These are phyloP conservation scores for Hypocryptadius cinnamomeus DNA, from an alignment of 2,113 vertebrate species.

Conservation along the genomic window DNA sequence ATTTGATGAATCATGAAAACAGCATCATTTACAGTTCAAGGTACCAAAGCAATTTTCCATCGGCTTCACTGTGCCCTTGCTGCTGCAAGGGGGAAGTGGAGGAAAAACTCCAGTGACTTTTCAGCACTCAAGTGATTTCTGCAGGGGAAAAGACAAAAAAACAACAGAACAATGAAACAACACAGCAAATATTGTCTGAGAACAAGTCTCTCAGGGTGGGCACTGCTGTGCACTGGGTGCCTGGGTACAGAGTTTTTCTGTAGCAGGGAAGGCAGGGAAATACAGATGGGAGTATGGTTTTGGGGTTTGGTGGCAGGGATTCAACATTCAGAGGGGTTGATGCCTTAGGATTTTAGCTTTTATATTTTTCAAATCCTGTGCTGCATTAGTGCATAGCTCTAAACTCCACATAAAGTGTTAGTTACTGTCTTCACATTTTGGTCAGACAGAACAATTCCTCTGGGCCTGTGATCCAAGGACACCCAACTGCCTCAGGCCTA, in stretches of 20 bases:
- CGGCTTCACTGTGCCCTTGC: constrained; percentile 5
- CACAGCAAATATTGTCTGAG: neutral
- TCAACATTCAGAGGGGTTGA: neutral
- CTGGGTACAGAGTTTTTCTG: neutral
- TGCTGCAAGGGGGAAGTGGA: neutral
- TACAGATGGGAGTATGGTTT: neutral
- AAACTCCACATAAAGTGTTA: neutral
- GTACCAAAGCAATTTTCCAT: constrained; percentile 55
- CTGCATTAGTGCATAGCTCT: neutral
- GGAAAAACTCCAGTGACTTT: neutral
- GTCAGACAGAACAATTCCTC: neutral
- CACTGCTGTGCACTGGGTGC: neutral
- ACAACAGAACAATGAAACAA: neutral
- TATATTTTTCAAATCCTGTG: neutral
- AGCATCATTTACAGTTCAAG: constrained; percentile 64
- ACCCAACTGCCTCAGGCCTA: too few relatives aligned
- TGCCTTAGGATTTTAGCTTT: neutral
- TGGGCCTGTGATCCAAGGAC: neutral
- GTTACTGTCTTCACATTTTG: neutral
- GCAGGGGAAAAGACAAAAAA: neutral
- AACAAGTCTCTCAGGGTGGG: neutral
- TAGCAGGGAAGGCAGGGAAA: neutral
- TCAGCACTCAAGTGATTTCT: neutral
- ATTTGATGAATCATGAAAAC: constrained; percentile 61
- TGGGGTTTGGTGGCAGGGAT: neutral